Percentiles rank a stretch among this genome's conserved stretches.
phyloP scores from a whole-genome alignment of 64 coral and sea anemone species.

The Cladopsammia gracilis region DNA sequence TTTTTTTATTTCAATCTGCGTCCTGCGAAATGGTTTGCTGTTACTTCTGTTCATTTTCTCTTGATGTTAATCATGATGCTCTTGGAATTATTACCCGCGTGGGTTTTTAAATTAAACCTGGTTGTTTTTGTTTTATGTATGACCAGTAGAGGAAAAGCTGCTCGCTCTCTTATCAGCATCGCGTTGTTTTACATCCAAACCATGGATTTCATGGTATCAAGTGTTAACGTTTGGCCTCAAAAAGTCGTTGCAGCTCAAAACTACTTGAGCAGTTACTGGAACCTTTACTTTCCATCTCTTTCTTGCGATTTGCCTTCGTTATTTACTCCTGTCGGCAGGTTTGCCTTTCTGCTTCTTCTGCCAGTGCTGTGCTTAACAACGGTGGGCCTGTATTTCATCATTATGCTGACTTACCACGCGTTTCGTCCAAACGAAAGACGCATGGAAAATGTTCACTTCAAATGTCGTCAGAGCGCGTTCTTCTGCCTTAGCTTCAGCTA shows the following conservation, averaged over 20 bases:
- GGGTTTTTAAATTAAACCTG: constrained; percentile 53
- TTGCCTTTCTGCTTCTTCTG: constrained; percentile 68
- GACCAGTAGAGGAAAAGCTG: constrained; percentile 43
- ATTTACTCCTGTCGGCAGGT: constrained; percentile 68
- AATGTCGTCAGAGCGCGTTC: constrained; percentile 52
- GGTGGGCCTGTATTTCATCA: constrained; percentile 40
- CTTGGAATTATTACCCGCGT: constrained; percentile 40
- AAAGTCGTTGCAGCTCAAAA: constrained; percentile 49
- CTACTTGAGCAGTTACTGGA: constrained; percentile 79
- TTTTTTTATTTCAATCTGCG: constrained; percentile 10
- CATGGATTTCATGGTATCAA: constrained; percentile 69
- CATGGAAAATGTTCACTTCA: constrained; percentile 33
- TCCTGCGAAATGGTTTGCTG: constrained; percentile 31
- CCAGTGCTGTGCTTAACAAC: constrained; percentile 31
- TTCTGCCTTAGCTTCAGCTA: constrained; percentile 64
- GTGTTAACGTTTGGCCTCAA: constrained; percentile 56
- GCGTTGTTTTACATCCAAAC: constrained; percentile 80
- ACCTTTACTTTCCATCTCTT: constrained; percentile 70
- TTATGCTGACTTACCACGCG: neutral
- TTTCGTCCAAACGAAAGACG: neutral
- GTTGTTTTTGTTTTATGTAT: constrained; percentile 50
- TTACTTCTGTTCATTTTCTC: constrained; percentile 38
- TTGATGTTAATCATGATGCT: constrained; percentile 48
- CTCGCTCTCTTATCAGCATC: constrained; percentile 69
- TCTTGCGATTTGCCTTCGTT: constrained; percentile 64